Conservation (phyloP, 1,140 invertebrate species). For the Heliconius eleuchia region DNA sequence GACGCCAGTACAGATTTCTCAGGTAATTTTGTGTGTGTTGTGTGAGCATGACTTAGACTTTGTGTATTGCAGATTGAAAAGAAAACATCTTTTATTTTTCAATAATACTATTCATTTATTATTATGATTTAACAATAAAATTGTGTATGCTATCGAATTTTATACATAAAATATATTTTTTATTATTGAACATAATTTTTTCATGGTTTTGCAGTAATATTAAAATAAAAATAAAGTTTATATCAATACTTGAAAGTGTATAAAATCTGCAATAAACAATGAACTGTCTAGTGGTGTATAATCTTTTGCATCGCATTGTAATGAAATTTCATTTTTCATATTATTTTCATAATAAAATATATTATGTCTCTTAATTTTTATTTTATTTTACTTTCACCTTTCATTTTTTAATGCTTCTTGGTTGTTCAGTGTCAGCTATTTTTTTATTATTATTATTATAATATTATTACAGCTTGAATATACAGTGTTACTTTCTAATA, state of each 20-base stretch:
- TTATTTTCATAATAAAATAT: conserved; percentile 19
- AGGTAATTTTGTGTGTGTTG: conserved; percentile 81
- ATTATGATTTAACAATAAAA: not conserved
- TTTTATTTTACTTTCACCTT: conserved; percentile 24
- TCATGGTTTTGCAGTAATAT: not conserved
- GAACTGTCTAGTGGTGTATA: not conserved
- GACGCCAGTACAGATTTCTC: conserved; percentile 90
- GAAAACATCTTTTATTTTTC: not conserved
- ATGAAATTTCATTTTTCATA: conserved; percentile 7
- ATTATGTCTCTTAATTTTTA: not conserved
- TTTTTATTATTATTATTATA: not conserved
- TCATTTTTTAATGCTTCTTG: conserved; percentile 25
- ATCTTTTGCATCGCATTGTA: not conserved
- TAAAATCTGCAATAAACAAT: conserved; percentile 6
- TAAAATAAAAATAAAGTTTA: no score
- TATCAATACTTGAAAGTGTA: not conserved
- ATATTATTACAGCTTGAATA: not conserved
- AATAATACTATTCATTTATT: no score
- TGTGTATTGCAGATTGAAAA: conserved; percentile 17
- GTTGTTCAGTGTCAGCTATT: not conserved
- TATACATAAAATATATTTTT: not conserved
- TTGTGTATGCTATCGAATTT: not conserved
- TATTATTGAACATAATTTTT: not conserved
- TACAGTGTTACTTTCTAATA: conserved; percentile 3
- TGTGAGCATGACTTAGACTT: conserved; percentile 42